Evolutionary conservation across 2,888 invertebrate species (phyloP), one percentile per base, ranked within the genome.

Genomic region (Litoditis marina): DNA sequence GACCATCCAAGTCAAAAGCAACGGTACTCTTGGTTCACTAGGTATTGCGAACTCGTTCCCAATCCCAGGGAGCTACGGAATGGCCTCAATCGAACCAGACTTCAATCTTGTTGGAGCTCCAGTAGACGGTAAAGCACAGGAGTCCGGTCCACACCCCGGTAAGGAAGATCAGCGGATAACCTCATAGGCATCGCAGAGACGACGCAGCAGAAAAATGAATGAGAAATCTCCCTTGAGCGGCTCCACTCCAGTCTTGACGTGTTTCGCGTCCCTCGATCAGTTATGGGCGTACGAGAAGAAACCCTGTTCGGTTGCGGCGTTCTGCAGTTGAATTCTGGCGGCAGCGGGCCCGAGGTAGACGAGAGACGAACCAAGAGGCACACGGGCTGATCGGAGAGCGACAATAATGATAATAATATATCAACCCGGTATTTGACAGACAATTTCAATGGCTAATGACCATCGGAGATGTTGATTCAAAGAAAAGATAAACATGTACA

Each of bases 1-100:
- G n/a, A n/a, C n/a, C n/a, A n/a, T n/a, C n/a, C n/a, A n/a, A n/a
- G n/a, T n/a, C n/a, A n/a, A n/a, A n/a, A n/a, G 56, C 65, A 13
- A 74, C 47, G 1, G 78, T 77, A 7, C 66, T 66, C 64, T 66
- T 36, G 56, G 76, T 78, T 73, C 74, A 75, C 63, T 78, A 78
- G 56, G 65, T 72, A 31, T 73, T 68, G 31, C 78, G 70, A 47
- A 73, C 65, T 44, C 78, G 69, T 28, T 65, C 67, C 78, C 78
- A 78, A 61, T 80, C 78, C 78, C 78, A 78, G 19, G 78, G 78
- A 42, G 78, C 76, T 16, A 50, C 68, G 16, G 56, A 51, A 42
- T 76, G 61, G 54, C 65, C 69, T 71, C 79, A 56, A 65, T 79
- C 79, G 13, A 79, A 65, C 79, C 79, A 79, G 47, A 79, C 66